Conservation (phyloP, 2,797 vertebrate species). For the Loris lydekkerianus region DNA sequence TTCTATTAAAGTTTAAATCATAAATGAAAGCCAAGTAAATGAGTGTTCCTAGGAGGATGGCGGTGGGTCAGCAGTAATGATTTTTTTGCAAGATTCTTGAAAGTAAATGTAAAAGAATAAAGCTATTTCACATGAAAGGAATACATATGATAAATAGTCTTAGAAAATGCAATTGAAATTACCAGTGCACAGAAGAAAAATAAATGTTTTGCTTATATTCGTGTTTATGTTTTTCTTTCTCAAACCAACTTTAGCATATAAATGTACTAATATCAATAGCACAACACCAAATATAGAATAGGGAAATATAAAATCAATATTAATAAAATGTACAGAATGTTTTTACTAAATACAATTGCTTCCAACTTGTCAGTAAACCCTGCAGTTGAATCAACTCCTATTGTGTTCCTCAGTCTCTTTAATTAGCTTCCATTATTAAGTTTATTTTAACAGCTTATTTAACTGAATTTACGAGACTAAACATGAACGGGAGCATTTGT, state of each 20-base stretch:
- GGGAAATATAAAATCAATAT: background rate
- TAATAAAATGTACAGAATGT: background rate
- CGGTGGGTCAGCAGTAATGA: background rate
- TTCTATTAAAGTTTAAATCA: constrained; percentile 27
- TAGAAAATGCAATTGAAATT: background rate
- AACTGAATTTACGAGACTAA: background rate
- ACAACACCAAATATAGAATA: background rate
- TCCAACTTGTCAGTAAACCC: background rate
- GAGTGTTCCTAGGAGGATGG: background rate
- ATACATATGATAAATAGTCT: background rate
- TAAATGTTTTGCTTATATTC: background rate
- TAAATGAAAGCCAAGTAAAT: background rate
- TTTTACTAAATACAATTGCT: background rate
- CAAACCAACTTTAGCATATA: background rate
- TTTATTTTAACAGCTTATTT: constrained; percentile 51
- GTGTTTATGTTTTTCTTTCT: background rate
- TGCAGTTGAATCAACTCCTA: background rate
- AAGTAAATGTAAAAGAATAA: constrained; percentile 31
- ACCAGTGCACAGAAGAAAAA: background rate
- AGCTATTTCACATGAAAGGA: background rate
- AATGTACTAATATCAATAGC: background rate
- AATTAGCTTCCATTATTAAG: background rate
- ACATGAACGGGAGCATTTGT: background rate
- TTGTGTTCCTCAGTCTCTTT: background rate
- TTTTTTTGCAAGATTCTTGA: background rate